Conservation (phyloP, 2,113 vertebrate genomes). For the Melanerpes aurifrons region DNA sequence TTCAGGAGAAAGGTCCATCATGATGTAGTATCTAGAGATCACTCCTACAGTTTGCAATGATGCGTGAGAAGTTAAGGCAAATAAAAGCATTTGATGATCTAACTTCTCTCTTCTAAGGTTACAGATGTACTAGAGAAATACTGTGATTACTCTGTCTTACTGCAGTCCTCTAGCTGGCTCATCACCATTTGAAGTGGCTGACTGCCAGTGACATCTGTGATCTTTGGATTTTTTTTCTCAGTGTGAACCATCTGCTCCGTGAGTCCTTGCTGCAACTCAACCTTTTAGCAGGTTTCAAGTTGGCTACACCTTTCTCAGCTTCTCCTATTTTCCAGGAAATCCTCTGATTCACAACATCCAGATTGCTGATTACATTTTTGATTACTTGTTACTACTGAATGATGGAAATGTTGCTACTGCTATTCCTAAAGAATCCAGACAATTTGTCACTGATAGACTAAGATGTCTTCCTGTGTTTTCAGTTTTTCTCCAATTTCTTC, state of each 20-base stretch:
- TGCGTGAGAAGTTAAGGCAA: background rate
- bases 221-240: constrained; percentile 37
- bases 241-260: constrained; percentile 18
- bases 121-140: background rate
- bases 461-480: background rate
- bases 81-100: background rate
- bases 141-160: background rate
- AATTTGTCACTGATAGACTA: background rate
- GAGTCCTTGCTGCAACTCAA: background rate
- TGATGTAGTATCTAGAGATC: background rate
- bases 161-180: background rate
- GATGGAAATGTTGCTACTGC: background rate
- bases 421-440: background rate
- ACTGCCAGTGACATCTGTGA: constrained; percentile 24
- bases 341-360: background rate
- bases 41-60: background rate
- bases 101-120: background rate
- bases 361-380: background rate
- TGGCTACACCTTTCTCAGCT: background rate
- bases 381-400: background rate
- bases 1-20: background rate
- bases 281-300: background rate
- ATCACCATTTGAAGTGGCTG: background rate
- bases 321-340: background rate
- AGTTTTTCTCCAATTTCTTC: background rate